Base-by-base conservation (phyloP, 2,113 vertebrate genomes). In the Chloropsis hardwickii region DNA sequence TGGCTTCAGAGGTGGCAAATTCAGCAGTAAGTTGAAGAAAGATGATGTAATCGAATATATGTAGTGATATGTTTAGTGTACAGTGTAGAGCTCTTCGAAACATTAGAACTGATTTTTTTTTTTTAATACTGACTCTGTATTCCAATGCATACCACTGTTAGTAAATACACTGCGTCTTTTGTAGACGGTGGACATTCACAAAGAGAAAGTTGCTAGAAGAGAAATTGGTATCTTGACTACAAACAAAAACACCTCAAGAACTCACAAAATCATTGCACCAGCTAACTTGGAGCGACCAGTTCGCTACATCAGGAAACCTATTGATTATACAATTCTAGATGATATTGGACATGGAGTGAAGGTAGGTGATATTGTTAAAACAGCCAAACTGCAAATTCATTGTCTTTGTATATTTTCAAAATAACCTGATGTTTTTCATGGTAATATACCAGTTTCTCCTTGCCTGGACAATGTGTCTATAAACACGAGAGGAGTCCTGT, bases 161-260 rank as follows among this genome's bases (percentile, higher is more conserved):
- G 92, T 96, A 96, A 97, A 96, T 97, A 86, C 95, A 83, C 97
- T 98, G 39, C 98, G 84, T 98, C 96, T 97, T 97, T 98, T 97
- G 14, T 96, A 99, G 99, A 99, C 99, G 40, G 99, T 99, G 98
- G 99, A 99, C 98, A 99, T 99, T 98, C 99, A 99, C 97, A 99
- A 99, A 98, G 99, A 99, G 96, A 99, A 99, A 97, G 99, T 99
- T 92, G 99, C 99, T 82, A 98, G 99, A 97, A 98, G 99, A 97
- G 99, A 99, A 98, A 99, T 99, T 95, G 99, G 99, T 97, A 99
- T 99, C 98, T 99, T 99, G 97, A 99, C 99, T 94, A 99, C 99
- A 94, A 99, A 99, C 98, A 99, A 99, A 98, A 99, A 99, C 98
- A 99, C 99, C 60, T 99, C 99, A 94, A 99, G 99, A 97, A 99